Conservation (phyloP, 2,888 invertebrate species). For the Melieria omissa region DNA sequence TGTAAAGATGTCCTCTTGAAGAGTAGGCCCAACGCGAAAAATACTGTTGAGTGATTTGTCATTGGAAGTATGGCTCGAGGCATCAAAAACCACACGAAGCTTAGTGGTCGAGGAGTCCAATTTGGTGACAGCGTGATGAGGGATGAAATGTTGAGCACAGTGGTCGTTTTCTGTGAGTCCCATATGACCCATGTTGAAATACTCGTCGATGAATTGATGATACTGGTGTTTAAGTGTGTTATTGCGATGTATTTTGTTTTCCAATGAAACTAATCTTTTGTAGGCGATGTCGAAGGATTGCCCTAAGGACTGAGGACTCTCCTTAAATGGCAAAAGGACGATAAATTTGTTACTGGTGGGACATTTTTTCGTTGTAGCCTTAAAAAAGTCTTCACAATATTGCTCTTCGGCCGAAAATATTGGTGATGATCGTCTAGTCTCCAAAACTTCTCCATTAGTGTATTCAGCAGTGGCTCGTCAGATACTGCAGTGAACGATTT, state of each 20-base stretch:
- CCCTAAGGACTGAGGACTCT: conserved; percentile 1
- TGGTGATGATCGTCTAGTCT: no score
- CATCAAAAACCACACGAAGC: conserved; percentile 27
- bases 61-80: conserved; percentile 22
- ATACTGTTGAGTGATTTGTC: not conserved
- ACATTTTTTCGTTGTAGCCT: no score
- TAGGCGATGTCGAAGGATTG: conserved; percentile 3
- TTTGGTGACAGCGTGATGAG: conserved; percentile 23
- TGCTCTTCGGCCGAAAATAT: no score
- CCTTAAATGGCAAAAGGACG: conserved; percentile 4
- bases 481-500: no score
- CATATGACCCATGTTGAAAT: not conserved
- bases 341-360: not conserved
- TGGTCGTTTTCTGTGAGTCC: not conserved
- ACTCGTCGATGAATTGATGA: not conserved
- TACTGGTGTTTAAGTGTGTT: not conserved
- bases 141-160: conserved; percentile 2
- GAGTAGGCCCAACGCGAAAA: conserved; percentile 16
- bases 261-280: not conserved
- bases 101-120: conserved; percentile 20
- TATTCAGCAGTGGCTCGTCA: no score
- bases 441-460: no score
- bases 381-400: no score
- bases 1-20: conserved; percentile 23
- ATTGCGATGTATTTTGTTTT: not conserved